Evolutionary conservation across 2,888 invertebrate species (phyloP).

Genomic region (Lampropteryx suffumata): DNA sequence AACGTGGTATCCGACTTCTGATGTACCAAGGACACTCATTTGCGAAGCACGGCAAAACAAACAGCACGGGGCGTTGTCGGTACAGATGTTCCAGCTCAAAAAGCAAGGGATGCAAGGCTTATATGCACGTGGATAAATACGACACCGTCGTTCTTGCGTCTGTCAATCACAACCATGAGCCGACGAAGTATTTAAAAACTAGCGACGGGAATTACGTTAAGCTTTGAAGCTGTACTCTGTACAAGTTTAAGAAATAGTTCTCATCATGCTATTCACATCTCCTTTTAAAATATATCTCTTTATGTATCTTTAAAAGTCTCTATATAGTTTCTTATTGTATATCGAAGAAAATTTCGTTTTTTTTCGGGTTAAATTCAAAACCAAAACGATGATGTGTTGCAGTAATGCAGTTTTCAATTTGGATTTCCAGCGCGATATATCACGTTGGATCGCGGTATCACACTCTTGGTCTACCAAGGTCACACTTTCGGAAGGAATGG

Average conservation of each 20-base stretch:
- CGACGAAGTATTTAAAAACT: background rate
- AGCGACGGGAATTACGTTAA: background rate
- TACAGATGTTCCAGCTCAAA: constrained; percentile 8
- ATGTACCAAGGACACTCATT: constrained; percentile 14
- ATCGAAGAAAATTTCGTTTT: too few relatives aligned
- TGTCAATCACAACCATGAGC: constrained; percentile 26
- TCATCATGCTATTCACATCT: too few relatives aligned
- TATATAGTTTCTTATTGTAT: too few relatives aligned
- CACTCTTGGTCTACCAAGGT: constrained; percentile 4
- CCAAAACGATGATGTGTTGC: too few relatives aligned
- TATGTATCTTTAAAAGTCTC: too few relatives aligned
- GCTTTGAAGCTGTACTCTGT: background rate
- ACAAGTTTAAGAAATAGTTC: too few relatives aligned
- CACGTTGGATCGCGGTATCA: constrained; percentile 1
- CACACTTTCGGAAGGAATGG: constrained; percentile 12
- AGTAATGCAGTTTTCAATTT: background rate
- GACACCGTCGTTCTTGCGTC: constrained; percentile 13
- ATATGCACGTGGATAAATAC: constrained; percentile 15
- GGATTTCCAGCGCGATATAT: constrained; percentile 5
- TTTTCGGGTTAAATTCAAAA: too few relatives aligned
- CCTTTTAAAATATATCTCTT: too few relatives aligned
- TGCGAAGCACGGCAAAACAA: background rate
- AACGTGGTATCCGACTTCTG: constrained; percentile 4
- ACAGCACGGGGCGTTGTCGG: background rate
- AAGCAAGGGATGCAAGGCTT: constrained; percentile 27